Evolutionary conservation across 1,140 invertebrate species (phyloP), one percentile per base, ranked within the genome.

Genomic region (Apocrypta bakeri): DNA sequence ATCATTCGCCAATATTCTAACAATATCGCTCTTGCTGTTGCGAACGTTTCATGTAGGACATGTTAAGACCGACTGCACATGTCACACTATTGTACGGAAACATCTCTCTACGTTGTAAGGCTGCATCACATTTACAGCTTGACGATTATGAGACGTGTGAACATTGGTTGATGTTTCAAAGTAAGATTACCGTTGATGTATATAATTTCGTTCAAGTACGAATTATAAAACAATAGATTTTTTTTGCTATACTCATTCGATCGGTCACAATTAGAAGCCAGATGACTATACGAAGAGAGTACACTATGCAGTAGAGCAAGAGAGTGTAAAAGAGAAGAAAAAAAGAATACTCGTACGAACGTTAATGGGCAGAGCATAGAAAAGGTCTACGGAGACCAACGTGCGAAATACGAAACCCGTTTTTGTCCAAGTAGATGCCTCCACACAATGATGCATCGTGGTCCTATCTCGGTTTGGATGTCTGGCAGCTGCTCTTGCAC

Each of bases 331-430:
- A 27, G 25, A 40, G 9, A 29, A 37, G 24, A 8, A 37, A 40
- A 17, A 29, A 37, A 40, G 7, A 37, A 24, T 37, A 4, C 17
- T 40, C 24, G 17, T 2, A 1, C 21, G 0, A 24, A 40, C 72
- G 61, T 31, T 75, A 76, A 64, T 33, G 33, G 74, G 8, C 17
- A 7, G 64, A 1, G 40, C 27, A 63, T 64, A 63, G 56, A 33
- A 64, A 27, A 75, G 11, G 48, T 56, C 48, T 4, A 4, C 48
- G 14, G 42, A 17, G 42, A 48, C 42, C 21, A 17, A 48, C 42
- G 42, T 21, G 68, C 42, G 79, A 73, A 81, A 81, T 81, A 81
- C 33, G 71, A 81, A 81, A 81, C 79, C 33, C 79, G 33, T 74
- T 81, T 81, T 66, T 66, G 79, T 64, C 14, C 48, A n/a, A 56